Conservation (phyloP, 92 coral and sea anemone species). For the Metridium senile region DNA sequence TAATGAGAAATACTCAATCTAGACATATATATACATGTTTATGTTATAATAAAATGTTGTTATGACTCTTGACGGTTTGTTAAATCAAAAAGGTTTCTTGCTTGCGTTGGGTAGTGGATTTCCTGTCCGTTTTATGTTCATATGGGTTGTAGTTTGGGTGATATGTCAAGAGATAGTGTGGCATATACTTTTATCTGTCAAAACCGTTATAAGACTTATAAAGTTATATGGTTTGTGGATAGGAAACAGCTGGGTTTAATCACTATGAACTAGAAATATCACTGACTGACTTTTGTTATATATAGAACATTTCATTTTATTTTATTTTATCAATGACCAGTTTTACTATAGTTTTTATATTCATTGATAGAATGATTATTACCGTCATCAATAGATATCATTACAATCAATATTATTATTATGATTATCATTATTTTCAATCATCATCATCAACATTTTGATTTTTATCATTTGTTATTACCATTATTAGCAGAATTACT, state of each 20-base stretch:
- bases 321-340: not conserved
- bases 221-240: not conserved
- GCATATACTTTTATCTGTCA: not conserved
- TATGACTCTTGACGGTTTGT: not conserved
- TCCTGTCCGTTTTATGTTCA: not conserved
- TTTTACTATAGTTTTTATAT: not conserved
- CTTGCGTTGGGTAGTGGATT: not conserved
- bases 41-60: not conserved
- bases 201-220: not conserved
- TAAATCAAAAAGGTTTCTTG: not conserved
- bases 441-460: not conserved
- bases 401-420: not conserved
- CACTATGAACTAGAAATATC: constrained; percentile 2
- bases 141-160: not conserved
- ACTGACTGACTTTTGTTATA: not conserved
- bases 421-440: not conserved
- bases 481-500: not conserved
- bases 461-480: not conserved
- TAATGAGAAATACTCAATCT: not conserved
- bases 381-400: not conserved
- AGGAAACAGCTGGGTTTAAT: not conserved
- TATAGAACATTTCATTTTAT: not conserved
- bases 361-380: not conserved
- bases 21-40: not conserved
- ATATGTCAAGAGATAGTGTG: not conserved